These are phyloP conservation scores for Elegia similella DNA, from an alignment of 2,888 invertebrate genomes.

Conservation along the genomic window DNA sequence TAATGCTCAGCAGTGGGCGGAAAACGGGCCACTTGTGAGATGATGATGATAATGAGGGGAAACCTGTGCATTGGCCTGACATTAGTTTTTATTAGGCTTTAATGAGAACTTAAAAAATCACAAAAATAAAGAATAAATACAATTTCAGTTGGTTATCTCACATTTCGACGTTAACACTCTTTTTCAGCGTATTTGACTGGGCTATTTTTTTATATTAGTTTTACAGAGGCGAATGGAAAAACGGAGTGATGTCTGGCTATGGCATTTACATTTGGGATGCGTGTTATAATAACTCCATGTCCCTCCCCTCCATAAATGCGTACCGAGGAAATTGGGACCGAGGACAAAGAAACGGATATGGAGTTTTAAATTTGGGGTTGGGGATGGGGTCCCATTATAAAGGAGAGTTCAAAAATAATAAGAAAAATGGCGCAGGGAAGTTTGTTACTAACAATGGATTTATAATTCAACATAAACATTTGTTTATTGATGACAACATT, in stretches of 20 bases:
- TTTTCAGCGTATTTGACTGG: no score
- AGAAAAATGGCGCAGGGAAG: constrained; percentile 80
- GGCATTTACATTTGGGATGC: constrained; percentile 83
- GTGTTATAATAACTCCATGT: constrained; percentile 73
- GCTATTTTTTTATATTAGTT: constrained; percentile 48
- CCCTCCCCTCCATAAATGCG: constrained; percentile 72
- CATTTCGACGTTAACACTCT: no score
- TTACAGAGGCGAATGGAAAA: constrained; percentile 82
- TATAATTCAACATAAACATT: constrained; percentile 64
- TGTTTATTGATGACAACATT: constrained; percentile 79
- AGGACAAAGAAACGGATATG: constrained; percentile 77
- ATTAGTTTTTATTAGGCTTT: no score
- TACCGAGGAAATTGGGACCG: constrained; percentile 81
- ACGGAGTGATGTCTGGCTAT: constrained; percentile 79
- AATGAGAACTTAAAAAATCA: no score
- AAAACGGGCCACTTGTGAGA: no score
- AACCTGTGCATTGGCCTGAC: no score
- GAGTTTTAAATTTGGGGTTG: constrained; percentile 71
- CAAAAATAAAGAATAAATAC: no score
- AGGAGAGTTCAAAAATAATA: constrained; percentile 78
- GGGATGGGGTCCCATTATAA: constrained; percentile 78
- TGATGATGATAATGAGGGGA: no score
- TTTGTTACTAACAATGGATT: constrained; percentile 81
- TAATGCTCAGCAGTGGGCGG: no score
- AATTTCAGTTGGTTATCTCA: no score